Evolutionary conservation across 1,140 invertebrate genomes (phyloP).

Genomic region (Trichoplusia ni): DNA sequence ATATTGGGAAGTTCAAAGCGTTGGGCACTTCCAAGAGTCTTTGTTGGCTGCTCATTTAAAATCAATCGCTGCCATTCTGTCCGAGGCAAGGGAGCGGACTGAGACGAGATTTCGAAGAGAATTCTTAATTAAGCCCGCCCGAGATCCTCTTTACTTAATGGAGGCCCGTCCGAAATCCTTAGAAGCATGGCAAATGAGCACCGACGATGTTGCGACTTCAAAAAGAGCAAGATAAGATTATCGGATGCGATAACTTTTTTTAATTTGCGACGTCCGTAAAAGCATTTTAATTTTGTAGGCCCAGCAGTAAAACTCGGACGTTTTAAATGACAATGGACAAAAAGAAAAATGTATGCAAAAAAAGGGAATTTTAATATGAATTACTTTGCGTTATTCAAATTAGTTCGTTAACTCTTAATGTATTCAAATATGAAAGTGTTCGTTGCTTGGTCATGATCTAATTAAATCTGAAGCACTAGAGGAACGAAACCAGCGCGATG

Average conservation of each 20-base stretch:
- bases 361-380: background rate
- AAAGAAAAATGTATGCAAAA: background rate
- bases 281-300: constrained; percentile 16
- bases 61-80: constrained; percentile 74
- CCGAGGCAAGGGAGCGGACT: constrained; percentile 53
- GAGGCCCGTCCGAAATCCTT: constrained; percentile 62
- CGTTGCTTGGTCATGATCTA: background rate
- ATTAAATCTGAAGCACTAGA: constrained; percentile 8
- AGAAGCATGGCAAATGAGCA: constrained; percentile 62
- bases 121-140: constrained; percentile 76
- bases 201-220: constrained; percentile 50
- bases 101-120: constrained; percentile 72
- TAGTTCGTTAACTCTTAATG: constrained; percentile 6
- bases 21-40: constrained; percentile 48
- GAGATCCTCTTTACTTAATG: constrained; percentile 75
- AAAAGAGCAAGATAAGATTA: constrained; percentile 46
- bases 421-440: constrained; percentile 11
- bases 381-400: background rate
- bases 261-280: constrained; percentile 40
- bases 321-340: constrained; percentile 19
- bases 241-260: constrained; percentile 44
- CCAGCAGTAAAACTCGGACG: background rate
- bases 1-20: constrained; percentile 53
- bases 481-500: background rate
- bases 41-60: constrained; percentile 73